Evolutionary conservation across 2,797 vertebrate species (phyloP), one percentile per base, ranked within the genome.

Genomic region (Bradypodion pumilum): DNA sequence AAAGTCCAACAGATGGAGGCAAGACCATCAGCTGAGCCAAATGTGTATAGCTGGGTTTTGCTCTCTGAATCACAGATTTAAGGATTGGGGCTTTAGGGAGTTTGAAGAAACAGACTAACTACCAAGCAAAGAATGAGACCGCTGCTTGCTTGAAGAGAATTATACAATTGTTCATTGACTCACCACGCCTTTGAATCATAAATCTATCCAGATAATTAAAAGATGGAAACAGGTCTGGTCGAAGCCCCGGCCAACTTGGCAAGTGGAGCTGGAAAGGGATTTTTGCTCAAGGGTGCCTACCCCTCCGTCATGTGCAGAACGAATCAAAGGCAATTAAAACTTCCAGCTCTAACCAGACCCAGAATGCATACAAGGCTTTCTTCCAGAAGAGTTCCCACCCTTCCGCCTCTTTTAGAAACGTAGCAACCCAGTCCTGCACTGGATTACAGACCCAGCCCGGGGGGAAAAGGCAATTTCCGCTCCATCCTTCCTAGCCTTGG

Each of bases 391-490:
- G 93, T 86, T 90, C 90, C 87, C 89, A 89, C 74, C 81, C 82
- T 66, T 87, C 77, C 60, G 27, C 21, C 0, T 74, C 81, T 82
- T 78, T 59, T 80, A 81, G 85, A 69, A 72, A 29, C 0, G 0
- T 21, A 8, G 74, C 37, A 56, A 37, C 85, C 77, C 87, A 91
- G 90, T 19, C 85, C 75, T 62, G 0, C 37, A 66, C 49, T 74
- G 80, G 89, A 56, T 80, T 84, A 4, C 27, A 78, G 76, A 86
- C 87, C 37, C 32, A 56, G 68, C 89, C 87, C 80, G 40, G 87
- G 89, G 95, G 66, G 94, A 96, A 96, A 92, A 94, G 95, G 96
- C 94, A 93, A 97, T 97, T 97, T 97, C 97, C 97, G 96, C 95
- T 94, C 94, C 74, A 94, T 92, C 95, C 96, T 95, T 95, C 74